A percentile compares a stretch with the other conserved stretches of the same genome.
These are phyloP conservation scores for Rhagologus leucostigma DNA, from an alignment of 2,113 vertebrate genomes.

Conservation along the genomic window DNA sequence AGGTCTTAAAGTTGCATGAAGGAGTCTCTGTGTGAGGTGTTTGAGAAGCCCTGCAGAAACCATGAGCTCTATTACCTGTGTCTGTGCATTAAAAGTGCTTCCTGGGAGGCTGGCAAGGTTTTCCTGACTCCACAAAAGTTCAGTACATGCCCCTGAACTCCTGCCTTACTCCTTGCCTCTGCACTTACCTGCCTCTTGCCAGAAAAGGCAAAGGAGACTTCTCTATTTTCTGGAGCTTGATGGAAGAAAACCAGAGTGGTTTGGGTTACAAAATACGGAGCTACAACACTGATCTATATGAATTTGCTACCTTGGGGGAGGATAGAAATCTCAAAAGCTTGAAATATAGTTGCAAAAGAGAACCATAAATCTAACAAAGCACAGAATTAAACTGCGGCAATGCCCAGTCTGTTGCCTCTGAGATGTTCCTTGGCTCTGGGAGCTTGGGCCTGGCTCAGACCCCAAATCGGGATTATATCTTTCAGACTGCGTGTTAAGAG, in stretches of 20 bases:
- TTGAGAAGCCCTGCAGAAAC: background rate
- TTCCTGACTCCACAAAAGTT: background rate
- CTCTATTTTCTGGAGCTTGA: background rate
- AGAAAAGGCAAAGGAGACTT: background rate
- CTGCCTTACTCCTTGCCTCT: background rate
- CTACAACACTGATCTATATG: background rate
- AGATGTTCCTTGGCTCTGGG: background rate
- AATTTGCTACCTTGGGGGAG: background rate
- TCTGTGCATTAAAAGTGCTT: background rate
- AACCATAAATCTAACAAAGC: background rate
- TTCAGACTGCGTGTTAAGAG: background rate
- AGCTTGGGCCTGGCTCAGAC: background rate
- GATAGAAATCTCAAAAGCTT: background rate
- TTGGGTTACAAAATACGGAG: background rate
- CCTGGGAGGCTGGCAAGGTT: background rate
- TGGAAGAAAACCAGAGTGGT: background rate
- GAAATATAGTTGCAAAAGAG: background rate
- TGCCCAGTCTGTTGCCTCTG: background rate
- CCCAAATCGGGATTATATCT: fast-evolving
- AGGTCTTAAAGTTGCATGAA: background rate
- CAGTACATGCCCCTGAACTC: background rate
- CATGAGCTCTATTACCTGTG: background rate
- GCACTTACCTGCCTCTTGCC: background rate
- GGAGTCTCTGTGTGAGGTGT: background rate
- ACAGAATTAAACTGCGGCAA: background rate